Evolutionary conservation across 1,140 invertebrate species (phyloP).

Genomic region (Carcinoscorpius rotundicauda): DNA sequence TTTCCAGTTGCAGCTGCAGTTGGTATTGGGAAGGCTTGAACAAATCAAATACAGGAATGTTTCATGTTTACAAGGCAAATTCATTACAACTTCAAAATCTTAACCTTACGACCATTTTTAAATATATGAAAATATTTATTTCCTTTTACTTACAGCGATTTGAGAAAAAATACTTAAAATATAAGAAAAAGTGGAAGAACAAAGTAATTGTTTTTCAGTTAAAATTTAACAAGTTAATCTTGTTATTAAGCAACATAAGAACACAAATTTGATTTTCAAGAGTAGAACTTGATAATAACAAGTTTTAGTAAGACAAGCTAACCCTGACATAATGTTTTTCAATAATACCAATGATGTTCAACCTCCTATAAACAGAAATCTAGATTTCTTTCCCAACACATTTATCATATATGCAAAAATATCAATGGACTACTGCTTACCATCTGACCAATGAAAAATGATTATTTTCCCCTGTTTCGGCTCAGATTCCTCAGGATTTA

Average conservation of each 20-base stretch:
- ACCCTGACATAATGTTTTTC: background rate
- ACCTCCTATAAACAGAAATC: background rate
- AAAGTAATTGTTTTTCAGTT: background rate
- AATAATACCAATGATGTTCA: no score
- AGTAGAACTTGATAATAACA: background rate
- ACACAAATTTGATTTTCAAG: background rate
- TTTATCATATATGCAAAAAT: conserved; percentile 6
- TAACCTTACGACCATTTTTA: no score
- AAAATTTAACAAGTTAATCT: background rate
- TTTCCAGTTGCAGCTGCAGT: no score
- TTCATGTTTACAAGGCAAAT: no score
- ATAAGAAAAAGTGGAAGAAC: background rate
- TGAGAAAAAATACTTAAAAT: no score
- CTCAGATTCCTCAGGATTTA: conserved; percentile 89
- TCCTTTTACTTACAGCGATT: no score
- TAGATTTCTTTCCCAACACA: conserved; percentile 1
- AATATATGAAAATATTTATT: no score
- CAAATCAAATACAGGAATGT: no score
- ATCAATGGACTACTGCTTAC: conserved; percentile 28
- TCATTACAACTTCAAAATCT: no score
- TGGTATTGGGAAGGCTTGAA: no score
- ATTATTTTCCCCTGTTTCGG: conserved; percentile 79
- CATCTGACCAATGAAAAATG: conserved; percentile 82
- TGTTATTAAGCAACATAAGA: background rate
- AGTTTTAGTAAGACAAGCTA: background rate